Evolutionary conservation across 2,113 vertebrate genomes (phyloP).

Genomic region (Fulmarus glacialis): DNA sequence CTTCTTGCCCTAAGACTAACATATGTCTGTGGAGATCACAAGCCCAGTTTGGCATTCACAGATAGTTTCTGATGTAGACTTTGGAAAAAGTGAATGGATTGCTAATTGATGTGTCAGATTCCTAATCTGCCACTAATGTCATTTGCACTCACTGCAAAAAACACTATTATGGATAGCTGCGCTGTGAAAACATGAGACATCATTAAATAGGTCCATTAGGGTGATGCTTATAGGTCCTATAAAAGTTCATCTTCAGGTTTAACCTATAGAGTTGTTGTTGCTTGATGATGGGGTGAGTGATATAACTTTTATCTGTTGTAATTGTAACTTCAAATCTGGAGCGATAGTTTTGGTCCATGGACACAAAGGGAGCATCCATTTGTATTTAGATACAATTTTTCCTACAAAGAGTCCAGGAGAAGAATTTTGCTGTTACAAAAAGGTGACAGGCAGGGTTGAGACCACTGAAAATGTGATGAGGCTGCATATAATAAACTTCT

Average conservation of each 20-base stretch:
- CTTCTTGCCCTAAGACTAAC: constrained; percentile 52
- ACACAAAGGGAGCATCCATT: background rate
- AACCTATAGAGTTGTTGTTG: background rate
- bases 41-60: constrained; percentile 40
- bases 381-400: background rate
- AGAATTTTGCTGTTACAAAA: background rate
- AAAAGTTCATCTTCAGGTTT: constrained; percentile 12
- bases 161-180: background rate
- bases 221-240: background rate
- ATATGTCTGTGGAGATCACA: constrained; percentile 43
- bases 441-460: background rate
- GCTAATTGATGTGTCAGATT: constrained; percentile 56
- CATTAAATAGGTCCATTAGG: background rate
- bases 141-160: constrained; percentile 46
- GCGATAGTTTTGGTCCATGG: background rate
- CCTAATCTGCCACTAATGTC: constrained; percentile 42
- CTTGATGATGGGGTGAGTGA: background rate
- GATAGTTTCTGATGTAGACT: constrained; percentile 50
- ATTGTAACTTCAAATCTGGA: background rate
- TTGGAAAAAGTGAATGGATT: constrained; percentile 62
- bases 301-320: background rate
- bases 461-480: background rate
- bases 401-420: background rate
- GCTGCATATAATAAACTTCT: background rate
- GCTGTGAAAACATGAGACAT: constrained; percentile 14